A percentile compares a stretch with the other conserved stretches of the same genome.
phyloP scores from a whole-genome alignment of 2,888 invertebrate genomes.

The Drosophila percnosoma region DNA sequence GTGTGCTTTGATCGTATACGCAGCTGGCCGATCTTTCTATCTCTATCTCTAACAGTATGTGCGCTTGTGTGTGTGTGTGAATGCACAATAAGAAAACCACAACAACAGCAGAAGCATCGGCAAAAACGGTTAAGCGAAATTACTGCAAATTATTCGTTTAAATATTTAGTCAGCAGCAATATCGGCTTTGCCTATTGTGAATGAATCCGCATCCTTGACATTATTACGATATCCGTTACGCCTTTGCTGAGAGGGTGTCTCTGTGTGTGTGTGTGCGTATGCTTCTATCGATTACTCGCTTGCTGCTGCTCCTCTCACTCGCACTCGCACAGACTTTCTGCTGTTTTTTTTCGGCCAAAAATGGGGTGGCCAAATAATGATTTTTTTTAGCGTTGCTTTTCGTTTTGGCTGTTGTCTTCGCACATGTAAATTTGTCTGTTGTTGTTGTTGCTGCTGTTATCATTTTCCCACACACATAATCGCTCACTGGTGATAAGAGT shows the following conservation, averaged over 20 bases:
- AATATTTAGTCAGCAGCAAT: conserved; percentile 54
- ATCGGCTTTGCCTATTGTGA: conserved; percentile 10
- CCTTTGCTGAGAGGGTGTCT: conserved; percentile 9
- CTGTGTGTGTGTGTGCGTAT: not conserved
- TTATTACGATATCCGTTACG: conserved; percentile 40
- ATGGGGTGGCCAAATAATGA: conserved; percentile 28
- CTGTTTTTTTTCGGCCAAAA: conserved; percentile 1
- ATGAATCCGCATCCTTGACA: conserved; percentile 51
- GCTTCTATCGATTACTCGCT: conserved; percentile 44
- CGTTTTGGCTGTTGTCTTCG: conserved; percentile 12
- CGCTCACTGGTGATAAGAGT: conserved; percentile 28
- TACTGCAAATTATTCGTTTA: conserved; percentile 62
- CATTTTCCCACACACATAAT: conserved; percentile 43
- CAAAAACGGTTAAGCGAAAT: conserved; percentile 30
- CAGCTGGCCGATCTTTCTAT: conserved; percentile 44
- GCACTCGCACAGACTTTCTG: conserved; percentile 4
- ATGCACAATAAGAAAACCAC: conserved; percentile 65
- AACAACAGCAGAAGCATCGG: conserved; percentile 20
- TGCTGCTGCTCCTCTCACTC: conserved; percentile 15
- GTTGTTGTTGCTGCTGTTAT: conserved; percentile 32
- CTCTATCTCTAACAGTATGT: conserved; percentile 40
- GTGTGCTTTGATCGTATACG: conserved; percentile 24
- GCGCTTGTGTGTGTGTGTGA: conserved; percentile 19
- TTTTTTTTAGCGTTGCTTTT: conserved; percentile 12
- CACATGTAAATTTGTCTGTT: conserved; percentile 33